Percentiles rank a stretch among this genome's conserved stretches.
Evolutionary conservation across 2,888 invertebrate genomes (phyloP).

Genomic region (Drosophila histrio): DNA sequence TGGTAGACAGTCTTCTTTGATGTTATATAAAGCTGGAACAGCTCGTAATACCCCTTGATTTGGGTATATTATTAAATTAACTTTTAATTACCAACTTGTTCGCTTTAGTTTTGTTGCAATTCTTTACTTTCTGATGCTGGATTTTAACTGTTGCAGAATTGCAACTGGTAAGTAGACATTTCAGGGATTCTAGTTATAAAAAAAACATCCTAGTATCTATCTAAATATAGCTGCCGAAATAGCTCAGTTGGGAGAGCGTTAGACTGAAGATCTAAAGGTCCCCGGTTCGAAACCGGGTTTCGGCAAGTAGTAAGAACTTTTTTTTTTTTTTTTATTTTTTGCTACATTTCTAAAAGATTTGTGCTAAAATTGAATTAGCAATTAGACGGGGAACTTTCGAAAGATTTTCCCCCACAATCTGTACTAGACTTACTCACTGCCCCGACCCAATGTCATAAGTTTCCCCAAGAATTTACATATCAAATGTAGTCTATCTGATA

Average conservation of each 20-base stretch:
- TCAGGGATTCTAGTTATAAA: too few species aligned
- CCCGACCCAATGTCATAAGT: too few species aligned
- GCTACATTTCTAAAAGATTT: neutral
- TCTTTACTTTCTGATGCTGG: slow-evolving; percentile 1
- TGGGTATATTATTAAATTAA: slow-evolving; percentile 11
- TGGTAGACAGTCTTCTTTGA: neutral
- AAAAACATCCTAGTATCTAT: too few species aligned
- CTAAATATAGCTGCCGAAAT: too few species aligned
- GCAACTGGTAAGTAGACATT: too few species aligned
- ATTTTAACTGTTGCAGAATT: slow-evolving; percentile 13
- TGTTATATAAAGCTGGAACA: neutral
- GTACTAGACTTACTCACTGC: too few species aligned
- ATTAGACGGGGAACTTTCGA: too few species aligned
- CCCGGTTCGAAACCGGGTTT: slow-evolving; percentile 91
- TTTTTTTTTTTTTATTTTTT: neutral
- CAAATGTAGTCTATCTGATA: too few species aligned
- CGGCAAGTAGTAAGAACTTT: slow-evolving; percentile 85
- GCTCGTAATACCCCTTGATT: neutral
- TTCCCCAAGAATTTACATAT: too few species aligned
- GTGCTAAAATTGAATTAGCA: too few species aligned
- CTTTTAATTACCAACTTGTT: slow-evolving; percentile 11
- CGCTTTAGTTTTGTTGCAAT: too few species aligned
- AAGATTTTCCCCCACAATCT: too few species aligned
- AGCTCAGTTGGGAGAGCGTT: slow-evolving; percentile 93
- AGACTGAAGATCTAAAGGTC: slow-evolving; percentile 91